These are phyloP conservation scores for Romanogobio albipinnatus DNA, from an alignment of 2,113 vertebrate species.

Conservation along the genomic window DNA sequence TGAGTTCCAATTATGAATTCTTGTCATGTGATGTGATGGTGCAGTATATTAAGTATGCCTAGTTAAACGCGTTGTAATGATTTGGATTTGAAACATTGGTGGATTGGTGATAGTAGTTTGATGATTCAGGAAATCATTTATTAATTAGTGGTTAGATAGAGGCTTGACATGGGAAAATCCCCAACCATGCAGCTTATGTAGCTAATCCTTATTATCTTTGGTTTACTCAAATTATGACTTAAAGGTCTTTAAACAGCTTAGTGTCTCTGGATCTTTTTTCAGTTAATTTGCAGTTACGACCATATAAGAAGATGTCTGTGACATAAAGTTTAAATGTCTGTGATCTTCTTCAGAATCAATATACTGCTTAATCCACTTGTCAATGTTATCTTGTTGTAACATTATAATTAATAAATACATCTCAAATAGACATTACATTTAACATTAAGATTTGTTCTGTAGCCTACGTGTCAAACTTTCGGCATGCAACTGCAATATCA, in stretches of 20 bases:
- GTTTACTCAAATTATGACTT: conserved; percentile 13
- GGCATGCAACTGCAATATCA: not conserved
- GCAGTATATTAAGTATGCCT: not conserved
- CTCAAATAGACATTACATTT: too few relatives aligned
- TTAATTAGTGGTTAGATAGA: conserved; percentile 31
- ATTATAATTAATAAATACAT: not conserved
- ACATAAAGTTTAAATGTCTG: not conserved
- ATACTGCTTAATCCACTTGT: not conserved
- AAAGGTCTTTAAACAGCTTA: not conserved
- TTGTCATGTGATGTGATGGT: not conserved
- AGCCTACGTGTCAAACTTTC: not conserved
- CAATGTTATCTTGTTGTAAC: not conserved
- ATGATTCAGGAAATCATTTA: not conserved
- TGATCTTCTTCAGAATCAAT: not conserved
- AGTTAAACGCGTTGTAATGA: not conserved
- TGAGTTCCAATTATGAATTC: conserved; percentile 20
- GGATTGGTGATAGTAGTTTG: not conserved
- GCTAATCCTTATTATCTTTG: conserved; percentile 17
- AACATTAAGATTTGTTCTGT: not conserved
- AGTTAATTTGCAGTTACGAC: not conserved
- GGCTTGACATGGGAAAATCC: not conserved
- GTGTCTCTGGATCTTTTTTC: not conserved
- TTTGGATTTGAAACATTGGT: not conserved
- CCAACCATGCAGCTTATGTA: not conserved
- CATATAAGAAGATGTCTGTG: too few relatives aligned